phyloP scores from a whole-genome alignment of 2,797 vertebrate genomes.

The Saxicola maurus region DNA sequence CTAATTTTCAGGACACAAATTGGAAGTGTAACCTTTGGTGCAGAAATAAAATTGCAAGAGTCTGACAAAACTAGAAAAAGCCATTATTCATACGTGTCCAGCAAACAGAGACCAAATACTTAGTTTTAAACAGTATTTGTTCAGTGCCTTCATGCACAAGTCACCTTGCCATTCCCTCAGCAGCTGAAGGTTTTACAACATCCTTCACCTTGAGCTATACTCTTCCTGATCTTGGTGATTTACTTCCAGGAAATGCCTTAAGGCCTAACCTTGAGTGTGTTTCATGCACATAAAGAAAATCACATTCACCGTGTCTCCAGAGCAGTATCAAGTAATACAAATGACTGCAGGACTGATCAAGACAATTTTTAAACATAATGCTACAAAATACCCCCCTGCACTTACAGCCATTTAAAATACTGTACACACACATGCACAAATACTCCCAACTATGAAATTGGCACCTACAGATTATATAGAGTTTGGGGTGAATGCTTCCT shows the following conservation, averaged over 20 bases:
- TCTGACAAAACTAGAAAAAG: neutral
- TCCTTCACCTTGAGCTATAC: neutral
- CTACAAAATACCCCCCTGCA: neutral
- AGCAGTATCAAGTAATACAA: neutral
- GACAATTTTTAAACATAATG: neutral
- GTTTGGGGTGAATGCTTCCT: neutral
- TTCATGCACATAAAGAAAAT: neutral
- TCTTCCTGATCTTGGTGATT: neutral
- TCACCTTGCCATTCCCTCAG: neutral
- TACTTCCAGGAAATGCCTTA: slow-evolving; percentile 5
- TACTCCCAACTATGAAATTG: neutral
- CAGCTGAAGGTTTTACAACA: neutral
- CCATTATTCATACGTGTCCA: neutral
- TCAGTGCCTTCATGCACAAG: neutral
- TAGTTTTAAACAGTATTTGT: neutral
- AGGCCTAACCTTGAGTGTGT: neutral
- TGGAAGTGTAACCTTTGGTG: neutral
- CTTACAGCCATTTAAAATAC: neutral
- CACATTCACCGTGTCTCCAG: neutral
- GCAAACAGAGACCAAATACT: neutral
- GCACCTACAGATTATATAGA: neutral
- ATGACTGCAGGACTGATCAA: neutral
- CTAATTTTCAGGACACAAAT: neutral
- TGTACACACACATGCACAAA: neutral
- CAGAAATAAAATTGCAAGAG: neutral